phyloP scores from a whole-genome alignment of 2,113 vertebrate species.

The Xiphias gladius region DNA sequence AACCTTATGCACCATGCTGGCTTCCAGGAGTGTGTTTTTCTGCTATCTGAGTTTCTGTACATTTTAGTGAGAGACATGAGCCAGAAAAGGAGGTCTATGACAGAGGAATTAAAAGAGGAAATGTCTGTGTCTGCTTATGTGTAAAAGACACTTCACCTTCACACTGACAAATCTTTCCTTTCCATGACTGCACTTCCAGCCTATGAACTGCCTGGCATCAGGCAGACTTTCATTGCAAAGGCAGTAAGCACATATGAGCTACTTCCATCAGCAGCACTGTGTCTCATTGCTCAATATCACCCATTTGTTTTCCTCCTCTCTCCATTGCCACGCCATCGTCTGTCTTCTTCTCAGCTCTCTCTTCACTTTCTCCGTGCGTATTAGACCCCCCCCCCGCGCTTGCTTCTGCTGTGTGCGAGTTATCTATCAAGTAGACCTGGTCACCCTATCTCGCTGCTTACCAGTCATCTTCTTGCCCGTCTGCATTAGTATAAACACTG shows the following conservation, averaged over 20 bases:
- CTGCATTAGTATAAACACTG: constrained; percentile 42
- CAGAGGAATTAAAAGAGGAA: constrained; percentile 19
- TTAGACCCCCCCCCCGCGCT: background rate
- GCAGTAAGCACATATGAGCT: constrained; percentile 52
- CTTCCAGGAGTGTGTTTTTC: background rate
- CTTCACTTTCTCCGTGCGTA: background rate
- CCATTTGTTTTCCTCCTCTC: constrained; percentile 27
- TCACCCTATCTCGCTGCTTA: constrained; percentile 10
- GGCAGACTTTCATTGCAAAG: constrained; percentile 46
- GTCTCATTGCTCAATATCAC: constrained; percentile 46
- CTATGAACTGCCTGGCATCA: constrained; percentile 31
- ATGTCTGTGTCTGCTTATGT: constrained; percentile 15
- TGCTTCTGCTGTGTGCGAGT: too few relatives aligned
- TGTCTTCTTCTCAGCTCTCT: constrained; percentile 16
- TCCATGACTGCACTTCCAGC: constrained; percentile 58
- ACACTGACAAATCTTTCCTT: constrained; percentile 27
- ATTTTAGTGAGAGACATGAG: background rate
- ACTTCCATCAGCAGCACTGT: constrained; percentile 49
- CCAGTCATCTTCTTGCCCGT: constrained; percentile 27
- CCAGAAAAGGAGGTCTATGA: background rate
- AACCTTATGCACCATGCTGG: background rate
- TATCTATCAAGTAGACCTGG: too few relatives aligned
- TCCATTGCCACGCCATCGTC: constrained; percentile 15
- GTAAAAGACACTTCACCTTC: constrained; percentile 19
- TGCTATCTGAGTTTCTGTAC: background rate